Conservation (phyloP, 30 jellyfish, hydroid and myxozoan species). For the Hydra vulgaris region DNA sequence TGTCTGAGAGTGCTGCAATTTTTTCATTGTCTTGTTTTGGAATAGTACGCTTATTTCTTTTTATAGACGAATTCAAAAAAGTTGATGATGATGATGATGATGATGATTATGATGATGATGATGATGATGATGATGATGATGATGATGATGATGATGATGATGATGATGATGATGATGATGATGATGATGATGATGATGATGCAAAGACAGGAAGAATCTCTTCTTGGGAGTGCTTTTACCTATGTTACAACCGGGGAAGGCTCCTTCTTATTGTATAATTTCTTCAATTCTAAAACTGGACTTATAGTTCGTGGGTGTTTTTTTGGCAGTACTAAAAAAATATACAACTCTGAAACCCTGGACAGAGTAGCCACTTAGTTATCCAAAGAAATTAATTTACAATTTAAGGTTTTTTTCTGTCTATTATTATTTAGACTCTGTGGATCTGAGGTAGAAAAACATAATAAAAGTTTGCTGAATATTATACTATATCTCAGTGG, state of each 20-base stretch:
- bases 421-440: neutral
- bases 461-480: neutral
- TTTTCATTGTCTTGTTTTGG: neutral
- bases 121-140: too few species aligned
- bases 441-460: neutral
- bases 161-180: too few species aligned
- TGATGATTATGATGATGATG: too few species aligned
- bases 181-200: neutral
- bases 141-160: too few species aligned
- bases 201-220: neutral
- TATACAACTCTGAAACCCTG: neutral
- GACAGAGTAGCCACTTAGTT: neutral
- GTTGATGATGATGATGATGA: too few species aligned
- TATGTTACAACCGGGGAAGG: neutral
- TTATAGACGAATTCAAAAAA: neutral
- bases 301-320: neutral
- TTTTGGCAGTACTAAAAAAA: neutral
- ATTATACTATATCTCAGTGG: neutral
- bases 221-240: neutral
- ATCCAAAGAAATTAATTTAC: neutral
- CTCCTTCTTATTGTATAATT: neutral
- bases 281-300: neutral
- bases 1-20: neutral
- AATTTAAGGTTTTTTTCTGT: neutral
- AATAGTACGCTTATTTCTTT: neutral